Evolutionary conservation across 2,113 vertebrate genomes (phyloP).

Genomic region (Oryzias woworae): DNA sequence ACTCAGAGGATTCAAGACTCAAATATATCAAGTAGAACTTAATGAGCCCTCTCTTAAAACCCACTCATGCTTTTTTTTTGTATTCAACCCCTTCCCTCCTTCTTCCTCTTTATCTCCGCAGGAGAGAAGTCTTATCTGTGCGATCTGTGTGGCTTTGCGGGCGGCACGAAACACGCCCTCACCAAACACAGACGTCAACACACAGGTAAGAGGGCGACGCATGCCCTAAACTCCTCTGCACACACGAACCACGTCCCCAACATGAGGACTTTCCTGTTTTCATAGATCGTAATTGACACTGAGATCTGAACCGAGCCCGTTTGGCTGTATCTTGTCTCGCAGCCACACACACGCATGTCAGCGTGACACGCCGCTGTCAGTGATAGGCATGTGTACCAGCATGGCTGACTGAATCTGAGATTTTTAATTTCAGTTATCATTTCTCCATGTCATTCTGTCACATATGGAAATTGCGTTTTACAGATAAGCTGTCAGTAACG

Average conservation of each 20-base stretch:
- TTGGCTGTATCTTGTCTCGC: slow-evolving; percentile 14
- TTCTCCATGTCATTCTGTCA: slow-evolving; percentile 72
- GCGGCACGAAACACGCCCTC: slow-evolving; percentile 95
- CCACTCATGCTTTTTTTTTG: background rate
- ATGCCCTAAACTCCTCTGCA: slow-evolving; percentile 9
- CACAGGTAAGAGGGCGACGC: slow-evolving; percentile 81
- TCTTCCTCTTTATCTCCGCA: slow-evolving; percentile 81
- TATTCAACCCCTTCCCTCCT: background rate
- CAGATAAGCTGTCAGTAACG: slow-evolving; percentile 71
- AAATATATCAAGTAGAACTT: slow-evolving; percentile 13
- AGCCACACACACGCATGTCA: slow-evolving; percentile 24
- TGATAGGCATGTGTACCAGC: slow-evolving; percentile 72
- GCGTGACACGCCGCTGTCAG: slow-evolving; percentile 57
- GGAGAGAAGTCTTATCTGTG: slow-evolving; percentile 99
- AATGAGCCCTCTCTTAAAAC: slow-evolving; percentile 5
- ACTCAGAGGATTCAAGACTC: slow-evolving; percentile 16
- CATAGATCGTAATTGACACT: slow-evolving; percentile 45
- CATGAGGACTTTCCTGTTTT: slow-evolving; percentile 18
- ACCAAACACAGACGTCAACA: slow-evolving; percentile 97
- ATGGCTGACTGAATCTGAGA: slow-evolving; percentile 70
- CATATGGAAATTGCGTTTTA: slow-evolving; percentile 75
- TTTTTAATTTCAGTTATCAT: slow-evolving; percentile 79
- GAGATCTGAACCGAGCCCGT: slow-evolving; percentile 24
- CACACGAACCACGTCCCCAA: background rate
- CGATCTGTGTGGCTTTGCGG: slow-evolving; percentile 98